A percentile compares a stretch with the other conserved stretches of the same genome.
These are phyloP conservation scores for Charina bottae DNA, from an alignment of 2,113 vertebrate species.

Conservation along the genomic window DNA sequence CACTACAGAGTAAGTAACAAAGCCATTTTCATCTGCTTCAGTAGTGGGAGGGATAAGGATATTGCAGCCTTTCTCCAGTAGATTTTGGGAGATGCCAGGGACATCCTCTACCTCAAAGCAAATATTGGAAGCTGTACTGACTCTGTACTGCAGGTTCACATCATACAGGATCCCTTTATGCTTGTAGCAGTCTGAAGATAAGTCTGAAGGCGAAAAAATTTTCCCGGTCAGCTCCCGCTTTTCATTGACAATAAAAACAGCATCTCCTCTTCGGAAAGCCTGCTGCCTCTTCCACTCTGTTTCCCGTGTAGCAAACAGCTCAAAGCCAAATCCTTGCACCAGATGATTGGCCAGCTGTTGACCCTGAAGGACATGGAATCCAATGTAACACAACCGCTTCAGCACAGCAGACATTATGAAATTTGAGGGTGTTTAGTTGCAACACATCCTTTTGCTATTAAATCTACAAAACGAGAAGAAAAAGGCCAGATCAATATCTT, in stretches of 20 bases:
- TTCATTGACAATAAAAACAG: conserved; percentile 86
- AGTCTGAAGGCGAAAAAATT: neutral
- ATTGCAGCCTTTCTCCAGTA: conserved; percentile 77
- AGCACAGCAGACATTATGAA: conserved; percentile 81
- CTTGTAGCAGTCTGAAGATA: neutral
- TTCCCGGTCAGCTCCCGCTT: conserved; percentile 14
- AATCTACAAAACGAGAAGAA: neutral
- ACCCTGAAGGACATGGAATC: conserved; percentile 81
- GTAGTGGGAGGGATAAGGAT: conserved; percentile 80
- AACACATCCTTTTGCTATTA: neutral
- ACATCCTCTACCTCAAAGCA: conserved; percentile 89
- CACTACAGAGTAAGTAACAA: conserved; percentile 81
- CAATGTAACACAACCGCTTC: conserved; percentile 84
- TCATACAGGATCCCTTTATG: conserved; percentile 73
- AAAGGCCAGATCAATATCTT: neutral
- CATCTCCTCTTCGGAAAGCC: conserved; percentile 79
- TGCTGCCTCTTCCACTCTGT: conserved; percentile 77
- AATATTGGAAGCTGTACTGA: conserved; percentile 88
- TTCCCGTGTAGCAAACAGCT: conserved; percentile 77
- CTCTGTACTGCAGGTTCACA: conserved; percentile 55
- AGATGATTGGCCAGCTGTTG: conserved; percentile 78
- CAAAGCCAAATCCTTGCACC: conserved; percentile 81
- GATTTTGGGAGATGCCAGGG: conserved; percentile 64
- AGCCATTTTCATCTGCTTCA: conserved; percentile 74
- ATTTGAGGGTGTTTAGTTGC: neutral